Evolutionary conservation across 2,113 vertebrate species (phyloP), one percentile per base, ranked within the genome.

Genomic region (Aspidoscelis tigris): DNA sequence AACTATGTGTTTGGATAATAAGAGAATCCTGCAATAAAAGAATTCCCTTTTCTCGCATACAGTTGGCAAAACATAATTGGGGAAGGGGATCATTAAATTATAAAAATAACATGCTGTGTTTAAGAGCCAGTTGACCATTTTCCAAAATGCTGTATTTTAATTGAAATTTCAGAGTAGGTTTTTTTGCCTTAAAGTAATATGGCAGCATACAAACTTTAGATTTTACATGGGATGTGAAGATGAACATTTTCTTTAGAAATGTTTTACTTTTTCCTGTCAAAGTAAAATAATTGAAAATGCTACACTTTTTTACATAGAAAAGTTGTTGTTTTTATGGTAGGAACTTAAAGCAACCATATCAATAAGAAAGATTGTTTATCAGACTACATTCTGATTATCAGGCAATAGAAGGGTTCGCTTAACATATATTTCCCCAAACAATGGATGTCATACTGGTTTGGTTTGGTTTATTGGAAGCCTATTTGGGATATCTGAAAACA

Each of bases 71-170:
- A 71, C 24, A 61, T 21, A 47, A 44, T 2, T 64, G 69, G 4
- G 43, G 7, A 22, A 18, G 55, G 44, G 41, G 33, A 74, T 55
- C 1, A 4, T 71, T 61, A 18, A 68, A 43, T 43, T 24, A 70
- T 69, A 11, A 18, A 77, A 84, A 76, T 69, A 69, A 53, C 50
- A 84, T 22, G 22, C 33, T 70, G 75, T 14, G 22, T 14, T 76
- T 70, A 84, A 77, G 65, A 69, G 33, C 66, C 75, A 78, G 43
- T 6, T 76, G 53, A 77, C 77, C 5, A n/a, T 77, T 84, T 83
- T 61, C 71, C 66, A 84, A 4, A 65, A 24, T 70, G 58, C 75
- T 71, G 58, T 50, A 70, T 70, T 77, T 69, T 78, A 84, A 77
- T 24, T 39, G 16, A 58, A 39, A 39, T 83, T 66, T 50, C n/a